phyloP scores from a whole-genome alignment of 2,113 vertebrate species.

The Callithrix jacchus region DNA sequence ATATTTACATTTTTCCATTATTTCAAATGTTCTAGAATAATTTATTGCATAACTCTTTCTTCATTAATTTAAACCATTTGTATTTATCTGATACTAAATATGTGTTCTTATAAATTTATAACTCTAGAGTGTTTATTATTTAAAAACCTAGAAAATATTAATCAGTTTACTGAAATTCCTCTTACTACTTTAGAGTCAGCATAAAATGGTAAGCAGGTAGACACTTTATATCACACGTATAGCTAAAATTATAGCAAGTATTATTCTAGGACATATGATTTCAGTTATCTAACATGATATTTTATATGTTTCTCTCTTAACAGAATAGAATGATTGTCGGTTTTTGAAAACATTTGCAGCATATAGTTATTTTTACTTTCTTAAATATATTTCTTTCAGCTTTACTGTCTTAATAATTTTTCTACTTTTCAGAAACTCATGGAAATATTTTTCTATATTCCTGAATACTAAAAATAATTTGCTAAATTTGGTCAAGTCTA shows the following conservation, averaged over 20 bases:
- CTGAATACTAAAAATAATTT: not conserved
- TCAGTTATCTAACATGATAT: not conserved
- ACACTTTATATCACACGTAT: not conserved
- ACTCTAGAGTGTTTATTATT: too few species aligned
- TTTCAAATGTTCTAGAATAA: not conserved
- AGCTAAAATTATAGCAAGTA: not conserved
- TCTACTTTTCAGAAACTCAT: not conserved
- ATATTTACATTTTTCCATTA: not conserved
- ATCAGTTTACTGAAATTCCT: too few species aligned
- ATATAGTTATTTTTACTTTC: not conserved
- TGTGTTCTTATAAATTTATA: too few species aligned
- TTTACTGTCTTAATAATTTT: not conserved
- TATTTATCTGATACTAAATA: too few species aligned
- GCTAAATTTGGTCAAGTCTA: not conserved
- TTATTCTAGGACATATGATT: not conserved
- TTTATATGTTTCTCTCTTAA: not conserved
- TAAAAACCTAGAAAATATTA: too few species aligned
- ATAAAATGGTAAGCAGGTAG: not conserved
- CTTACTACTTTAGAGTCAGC: too few species aligned
- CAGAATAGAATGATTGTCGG: not conserved
- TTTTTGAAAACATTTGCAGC: not conserved
- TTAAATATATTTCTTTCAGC: not conserved
- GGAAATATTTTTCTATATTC: not conserved
- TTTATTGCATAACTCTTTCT: not conserved
- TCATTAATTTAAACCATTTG: too few species aligned